A percentile compares a stretch with the other conserved stretches of the same genome.
Evolutionary conservation across 2,888 invertebrate genomes (phyloP).

Genomic region (Tortricodes alternella): DNA sequence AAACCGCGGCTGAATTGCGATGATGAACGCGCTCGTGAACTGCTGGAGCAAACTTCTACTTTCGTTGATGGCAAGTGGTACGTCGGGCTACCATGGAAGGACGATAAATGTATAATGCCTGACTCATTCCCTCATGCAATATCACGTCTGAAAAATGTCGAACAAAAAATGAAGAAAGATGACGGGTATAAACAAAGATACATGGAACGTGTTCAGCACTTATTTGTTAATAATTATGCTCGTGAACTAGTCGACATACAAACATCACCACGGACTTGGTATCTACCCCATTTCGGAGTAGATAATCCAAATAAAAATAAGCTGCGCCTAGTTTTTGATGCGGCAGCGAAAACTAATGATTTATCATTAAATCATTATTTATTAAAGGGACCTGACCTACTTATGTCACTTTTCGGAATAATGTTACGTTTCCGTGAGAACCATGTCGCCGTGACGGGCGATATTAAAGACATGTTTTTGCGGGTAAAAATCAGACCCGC

Average conservation of each 20-base stretch:
- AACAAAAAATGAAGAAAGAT: background rate
- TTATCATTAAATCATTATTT: constrained; percentile 35
- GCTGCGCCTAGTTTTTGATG: constrained; percentile 36
- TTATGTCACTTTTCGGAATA: constrained; percentile 33
- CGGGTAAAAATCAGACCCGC: constrained; percentile 27
- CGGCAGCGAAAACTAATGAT: constrained; percentile 31
- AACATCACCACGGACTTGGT: background rate
- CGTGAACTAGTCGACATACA: background rate
- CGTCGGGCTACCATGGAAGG: constrained; percentile 39
- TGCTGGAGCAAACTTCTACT: background rate
- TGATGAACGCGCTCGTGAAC: constrained; percentile 10
- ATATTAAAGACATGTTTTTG: constrained; percentile 35
- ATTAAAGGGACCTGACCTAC: constrained; percentile 33
- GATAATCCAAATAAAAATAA: constrained; percentile 28
- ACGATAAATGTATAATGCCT: constrained; percentile 18
- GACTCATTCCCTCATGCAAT: constrained; percentile 20
- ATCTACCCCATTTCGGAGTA: constrained; percentile 25
- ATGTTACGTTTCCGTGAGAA: constrained; percentile 35
- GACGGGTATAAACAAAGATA: background rate
- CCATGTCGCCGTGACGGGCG: constrained; percentile 29
- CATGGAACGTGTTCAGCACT: background rate
- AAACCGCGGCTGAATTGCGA: constrained; percentile 30
- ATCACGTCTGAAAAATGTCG: background rate
- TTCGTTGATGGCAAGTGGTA: constrained; percentile 31
- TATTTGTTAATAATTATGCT: background rate